These are phyloP conservation scores for Odontothrips loti DNA, from an alignment of 2,888 invertebrate genomes.

Conservation along the genomic window DNA sequence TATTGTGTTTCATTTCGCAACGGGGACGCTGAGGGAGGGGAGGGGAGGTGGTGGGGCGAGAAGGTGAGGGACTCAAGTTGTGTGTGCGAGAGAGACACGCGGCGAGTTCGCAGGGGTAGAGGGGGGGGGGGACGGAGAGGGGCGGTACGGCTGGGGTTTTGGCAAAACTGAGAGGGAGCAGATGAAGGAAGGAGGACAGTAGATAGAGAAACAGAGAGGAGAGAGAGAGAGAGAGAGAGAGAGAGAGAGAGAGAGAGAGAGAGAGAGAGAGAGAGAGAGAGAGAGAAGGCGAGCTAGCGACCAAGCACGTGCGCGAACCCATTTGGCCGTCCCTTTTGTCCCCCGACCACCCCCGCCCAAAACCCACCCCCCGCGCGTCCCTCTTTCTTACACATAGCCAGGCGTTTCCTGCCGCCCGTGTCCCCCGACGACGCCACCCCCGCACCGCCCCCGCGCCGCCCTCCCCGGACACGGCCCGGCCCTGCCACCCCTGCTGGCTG, in stretches of 20 bases:
- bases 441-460: background rate
- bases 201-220: background rate
- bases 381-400: constrained; percentile 22
- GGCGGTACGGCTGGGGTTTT: no score
- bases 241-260: background rate
- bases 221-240: background rate
- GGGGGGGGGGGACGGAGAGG: no score
- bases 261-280: background rate
- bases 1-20: constrained; percentile 16
- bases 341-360: background rate
- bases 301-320: constrained; percentile 14
- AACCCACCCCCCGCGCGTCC: background rate
- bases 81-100: constrained; percentile 3
- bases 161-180: no score
- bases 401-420: constrained; percentile 12
- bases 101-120: no score
- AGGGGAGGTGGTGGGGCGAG: background rate
- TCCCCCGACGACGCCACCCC: background rate
- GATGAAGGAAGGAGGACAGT: background rate
- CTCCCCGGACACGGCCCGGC: background rate
- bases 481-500: background rate
- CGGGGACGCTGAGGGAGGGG: background rate
- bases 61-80: constrained; percentile 4
- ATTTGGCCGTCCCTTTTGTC: background rate
- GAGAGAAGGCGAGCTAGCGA: background rate